phyloP scores from a whole-genome alignment of 2,888 invertebrate genomes.

The Limenitis camilla region DNA sequence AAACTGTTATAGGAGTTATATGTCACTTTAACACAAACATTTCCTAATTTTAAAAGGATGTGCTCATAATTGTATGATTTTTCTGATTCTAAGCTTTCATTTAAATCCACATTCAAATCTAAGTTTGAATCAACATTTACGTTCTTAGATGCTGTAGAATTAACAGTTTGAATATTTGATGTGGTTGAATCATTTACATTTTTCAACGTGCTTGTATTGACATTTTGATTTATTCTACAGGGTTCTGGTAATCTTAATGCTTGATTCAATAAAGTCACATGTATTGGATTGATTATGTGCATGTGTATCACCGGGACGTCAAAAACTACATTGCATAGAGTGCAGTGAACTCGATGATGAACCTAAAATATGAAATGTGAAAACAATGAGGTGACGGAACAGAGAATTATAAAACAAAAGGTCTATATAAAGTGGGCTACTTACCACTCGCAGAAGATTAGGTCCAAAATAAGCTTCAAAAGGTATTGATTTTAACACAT shows the following conservation, averaged over 20 bases:
- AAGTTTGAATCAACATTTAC: background rate
- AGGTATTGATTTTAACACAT: constrained; percentile 9
- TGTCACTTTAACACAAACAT: constrained; percentile 24
- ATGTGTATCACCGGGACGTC: background rate
- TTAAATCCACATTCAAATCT: background rate
- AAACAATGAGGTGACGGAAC: background rate
- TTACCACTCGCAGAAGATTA: constrained; percentile 32
- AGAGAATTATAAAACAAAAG: background rate
- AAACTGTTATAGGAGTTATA: constrained; percentile 25
- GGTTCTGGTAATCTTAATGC: background rate
- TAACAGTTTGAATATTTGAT: background rate
- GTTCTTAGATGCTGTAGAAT: background rate
- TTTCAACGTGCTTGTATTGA: too few species aligned
- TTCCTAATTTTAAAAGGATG: constrained; percentile 29
- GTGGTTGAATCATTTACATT: background rate
- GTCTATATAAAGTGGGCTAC: constrained; percentile 10
- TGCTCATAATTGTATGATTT: too few species aligned
- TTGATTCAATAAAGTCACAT: constrained; percentile 2
- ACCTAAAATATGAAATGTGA: background rate
- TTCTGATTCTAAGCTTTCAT: background rate
- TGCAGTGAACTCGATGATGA: constrained; percentile 10
- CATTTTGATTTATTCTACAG: background rate
- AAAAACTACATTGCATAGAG: constrained; percentile 12
- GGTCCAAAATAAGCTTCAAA: constrained; percentile 19
- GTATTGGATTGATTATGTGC: background rate